These are phyloP conservation scores for Falco columbarius DNA, from an alignment of 2,797 vertebrate species.

Conservation along the genomic window DNA sequence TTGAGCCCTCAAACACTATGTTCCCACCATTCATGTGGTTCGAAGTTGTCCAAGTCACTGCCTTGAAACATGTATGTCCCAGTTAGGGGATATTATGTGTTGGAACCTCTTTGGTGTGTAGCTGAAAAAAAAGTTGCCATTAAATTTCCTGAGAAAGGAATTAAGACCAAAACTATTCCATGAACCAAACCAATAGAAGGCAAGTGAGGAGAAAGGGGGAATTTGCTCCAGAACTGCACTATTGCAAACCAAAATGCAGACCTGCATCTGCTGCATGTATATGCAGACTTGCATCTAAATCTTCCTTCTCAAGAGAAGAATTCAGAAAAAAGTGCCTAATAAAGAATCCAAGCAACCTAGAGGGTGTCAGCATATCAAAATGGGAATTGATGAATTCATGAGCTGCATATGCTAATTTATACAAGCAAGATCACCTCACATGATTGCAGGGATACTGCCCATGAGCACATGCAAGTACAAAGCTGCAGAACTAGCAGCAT, in stretches of 20 bases:
- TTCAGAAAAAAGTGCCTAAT: not conserved
- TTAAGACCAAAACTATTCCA: not conserved
- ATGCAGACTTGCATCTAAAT: not conserved
- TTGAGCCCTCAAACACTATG: not conserved
- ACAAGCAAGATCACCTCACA: not conserved
- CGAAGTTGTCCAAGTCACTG: not conserved
- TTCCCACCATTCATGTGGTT: not conserved
- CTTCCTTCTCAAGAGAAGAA: not conserved
- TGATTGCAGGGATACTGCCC: not conserved
- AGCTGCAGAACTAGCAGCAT: not conserved
- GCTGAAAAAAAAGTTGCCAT: not conserved
- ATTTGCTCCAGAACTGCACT: not conserved
- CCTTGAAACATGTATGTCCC: not conserved
- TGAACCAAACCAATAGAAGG: not conserved
- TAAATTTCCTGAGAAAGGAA: not conserved
- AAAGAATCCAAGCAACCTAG: not conserved
- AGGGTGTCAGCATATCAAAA: not conserved
- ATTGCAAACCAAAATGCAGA: not conserved
- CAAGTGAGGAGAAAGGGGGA: not conserved
- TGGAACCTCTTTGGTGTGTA: not conserved
- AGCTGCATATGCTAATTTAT: not conserved
- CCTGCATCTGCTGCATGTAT: not conserved
- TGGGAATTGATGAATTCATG: not conserved
- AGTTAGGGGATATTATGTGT: rapidly evolving
- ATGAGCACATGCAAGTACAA: not conserved